Evolutionary conservation across 2,888 invertebrate species (phyloP).

Genomic region (Drosophila birchii): DNA sequence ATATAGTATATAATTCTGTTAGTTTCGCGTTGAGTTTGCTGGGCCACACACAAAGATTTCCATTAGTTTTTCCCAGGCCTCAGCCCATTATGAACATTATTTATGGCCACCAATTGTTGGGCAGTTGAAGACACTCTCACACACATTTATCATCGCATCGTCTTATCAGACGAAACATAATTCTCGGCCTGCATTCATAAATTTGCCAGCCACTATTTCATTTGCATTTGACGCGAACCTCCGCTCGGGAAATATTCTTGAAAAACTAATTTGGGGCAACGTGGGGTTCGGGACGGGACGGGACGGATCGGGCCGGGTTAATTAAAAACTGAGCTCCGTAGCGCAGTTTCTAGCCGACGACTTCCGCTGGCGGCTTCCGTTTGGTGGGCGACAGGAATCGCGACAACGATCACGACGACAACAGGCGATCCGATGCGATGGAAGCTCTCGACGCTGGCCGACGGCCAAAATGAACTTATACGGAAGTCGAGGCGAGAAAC

Average conservation of each 20-base stretch:
- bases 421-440: conserved; percentile 49
- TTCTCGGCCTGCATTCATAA: conserved; percentile 70
- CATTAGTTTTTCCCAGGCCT: conserved; percentile 78
- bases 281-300: not conserved
- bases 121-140: conserved; percentile 60
- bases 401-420: conserved; percentile 34
- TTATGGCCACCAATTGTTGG: conserved; percentile 74
- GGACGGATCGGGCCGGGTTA: conserved; percentile 60
- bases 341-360: conserved; percentile 59
- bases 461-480: conserved; percentile 69
- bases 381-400: conserved; percentile 70
- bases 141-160: conserved; percentile 74
- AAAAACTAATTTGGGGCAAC: conserved; percentile 52
- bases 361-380: conserved; percentile 62
- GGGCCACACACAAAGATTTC: conserved; percentile 56
- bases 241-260: conserved; percentile 71
- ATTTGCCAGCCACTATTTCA: conserved; percentile 66
- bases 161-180: conserved; percentile 79
- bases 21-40: conserved; percentile 26
- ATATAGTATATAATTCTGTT: conserved; percentile 46
- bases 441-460: conserved; percentile 54
- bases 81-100: conserved; percentile 76
- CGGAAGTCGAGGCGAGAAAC: conserved; percentile 69
- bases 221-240: conserved; percentile 51
- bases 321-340: conserved; percentile 71